Conservation (phyloP, 1,140 invertebrate genomes). For the Hestina assimilis region DNA sequence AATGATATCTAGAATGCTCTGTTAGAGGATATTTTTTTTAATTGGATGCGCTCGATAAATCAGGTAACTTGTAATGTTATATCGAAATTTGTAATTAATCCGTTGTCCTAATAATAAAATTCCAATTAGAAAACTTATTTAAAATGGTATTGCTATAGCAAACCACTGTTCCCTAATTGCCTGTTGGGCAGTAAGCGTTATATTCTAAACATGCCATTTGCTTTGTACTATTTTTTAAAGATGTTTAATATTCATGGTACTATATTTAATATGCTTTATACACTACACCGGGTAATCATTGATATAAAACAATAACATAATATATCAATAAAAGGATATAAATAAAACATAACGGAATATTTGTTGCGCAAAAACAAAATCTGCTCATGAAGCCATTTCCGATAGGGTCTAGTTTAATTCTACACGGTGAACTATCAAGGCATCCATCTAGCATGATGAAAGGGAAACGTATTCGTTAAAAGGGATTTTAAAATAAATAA, state of each 20-base stretch:
- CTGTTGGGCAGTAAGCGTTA: slow-evolving; percentile 5
- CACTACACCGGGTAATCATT: background rate
- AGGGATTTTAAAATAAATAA: slow-evolving; percentile 24
- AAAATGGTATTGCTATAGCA: background rate
- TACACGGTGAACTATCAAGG: slow-evolving; percentile 9
- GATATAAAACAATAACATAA: background rate
- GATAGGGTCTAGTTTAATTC: background rate
- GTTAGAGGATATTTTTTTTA: slow-evolving; percentile 10
- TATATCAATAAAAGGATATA: background rate
- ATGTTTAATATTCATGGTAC: background rate
- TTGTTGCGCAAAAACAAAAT: slow-evolving; percentile 1
- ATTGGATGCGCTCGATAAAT: slow-evolving; percentile 33
- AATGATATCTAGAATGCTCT: background rate
- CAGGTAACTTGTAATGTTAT: slow-evolving; percentile 18
- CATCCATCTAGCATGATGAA: slow-evolving; percentile 22
- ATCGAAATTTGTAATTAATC: slow-evolving; percentile 4
- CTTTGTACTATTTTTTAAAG: background rate
- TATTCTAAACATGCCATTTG: slow-evolving; percentile 5
- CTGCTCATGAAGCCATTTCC: background rate
- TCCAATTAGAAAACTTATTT: background rate
- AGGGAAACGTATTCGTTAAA: slow-evolving; percentile 11
- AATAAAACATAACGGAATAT: background rate
- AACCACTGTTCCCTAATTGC: background rate
- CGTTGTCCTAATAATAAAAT: slow-evolving; percentile 14
- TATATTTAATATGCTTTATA: background rate